Conservation (phyloP, 2,113 vertebrate genomes). For the Mesocricetus auratus region DNA sequence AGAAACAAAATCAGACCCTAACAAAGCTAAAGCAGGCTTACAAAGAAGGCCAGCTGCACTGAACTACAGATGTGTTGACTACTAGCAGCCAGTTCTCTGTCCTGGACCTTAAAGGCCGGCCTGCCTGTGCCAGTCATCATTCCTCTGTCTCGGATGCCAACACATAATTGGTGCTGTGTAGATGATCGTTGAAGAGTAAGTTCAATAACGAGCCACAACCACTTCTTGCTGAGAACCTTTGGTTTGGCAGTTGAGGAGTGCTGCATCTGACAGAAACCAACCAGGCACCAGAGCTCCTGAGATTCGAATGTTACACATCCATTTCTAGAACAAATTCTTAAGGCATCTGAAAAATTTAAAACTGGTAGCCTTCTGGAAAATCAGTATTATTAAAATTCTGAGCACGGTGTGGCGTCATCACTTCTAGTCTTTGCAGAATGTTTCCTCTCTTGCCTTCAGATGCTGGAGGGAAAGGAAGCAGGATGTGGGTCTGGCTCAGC, state of each 20-base stretch:
- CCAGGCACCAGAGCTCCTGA: neutral
- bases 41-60: neutral
- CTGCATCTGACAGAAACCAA: neutral
- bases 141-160: neutral
- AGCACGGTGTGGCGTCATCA: neutral
- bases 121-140: neutral
- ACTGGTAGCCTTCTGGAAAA: conserved; percentile 10
- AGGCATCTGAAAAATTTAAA: conserved; percentile 36
- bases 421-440: neutral
- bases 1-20: neutral
- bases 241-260: neutral
- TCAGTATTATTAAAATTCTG: conserved; percentile 50
- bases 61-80: neutral
- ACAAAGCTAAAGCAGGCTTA: neutral
- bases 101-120: neutral
- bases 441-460: neutral
- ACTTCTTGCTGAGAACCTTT: neutral
- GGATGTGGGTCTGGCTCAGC: neutral
- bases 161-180: neutral
- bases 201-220: neutral
- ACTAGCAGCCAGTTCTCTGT: neutral
- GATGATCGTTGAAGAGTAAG: neutral
- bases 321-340: conserved; percentile 51
- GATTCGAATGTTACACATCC: neutral
- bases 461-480: neutral